Base-by-base conservation (phyloP, 2,797 vertebrate species). In the Telmatherina bonti region DNA sequence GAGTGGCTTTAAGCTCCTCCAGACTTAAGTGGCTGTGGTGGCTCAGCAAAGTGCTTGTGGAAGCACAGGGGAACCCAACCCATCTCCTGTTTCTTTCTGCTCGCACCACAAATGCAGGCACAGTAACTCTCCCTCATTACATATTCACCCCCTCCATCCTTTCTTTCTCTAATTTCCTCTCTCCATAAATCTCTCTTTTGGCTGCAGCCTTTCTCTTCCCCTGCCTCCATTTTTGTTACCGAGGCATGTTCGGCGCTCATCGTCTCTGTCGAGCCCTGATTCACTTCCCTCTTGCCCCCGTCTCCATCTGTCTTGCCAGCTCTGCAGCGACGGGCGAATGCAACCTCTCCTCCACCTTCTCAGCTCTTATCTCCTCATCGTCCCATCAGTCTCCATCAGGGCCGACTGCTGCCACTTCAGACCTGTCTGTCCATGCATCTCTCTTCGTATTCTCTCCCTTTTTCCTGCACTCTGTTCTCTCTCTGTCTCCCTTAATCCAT, bases 321-420 rank as follows among this genome's bases (percentile, higher is more conserved):
- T 86, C 85, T 86, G 82, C 65, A 31, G 76, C 66, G 24, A 66
- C 62, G n/a, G n/a, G 16, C 59, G 45, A 77, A 80, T 41, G 79
- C 84, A 68, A 63, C 72, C 80, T 79, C 74, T 76, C 68, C 74
- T 85, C 73, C 85, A 86, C 87, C 85, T 85, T 88, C 84, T 79
- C 70, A n/a, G 26, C 85, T 84, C 76, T 83, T 85, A 84, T 87
- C 81, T 86, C 80, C 87, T 91, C 89, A 82, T 92, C 87, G 88
- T 85, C 78, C 84, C 85, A 93, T 93, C 88, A 85, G 90, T 94
- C 93, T 94, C 89, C 87, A 94, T 94, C 91, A 92, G 73, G 55
- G 67, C 82, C 61, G 88, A 92, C 78, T 86, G 83, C 88, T 94
- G 93, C 90, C 93, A 93, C 90, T 93, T 91, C 85, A 79, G 79